Evolutionary conservation across 2,888 invertebrate species (phyloP).

Genomic region (Gymnocheta viridis): DNA sequence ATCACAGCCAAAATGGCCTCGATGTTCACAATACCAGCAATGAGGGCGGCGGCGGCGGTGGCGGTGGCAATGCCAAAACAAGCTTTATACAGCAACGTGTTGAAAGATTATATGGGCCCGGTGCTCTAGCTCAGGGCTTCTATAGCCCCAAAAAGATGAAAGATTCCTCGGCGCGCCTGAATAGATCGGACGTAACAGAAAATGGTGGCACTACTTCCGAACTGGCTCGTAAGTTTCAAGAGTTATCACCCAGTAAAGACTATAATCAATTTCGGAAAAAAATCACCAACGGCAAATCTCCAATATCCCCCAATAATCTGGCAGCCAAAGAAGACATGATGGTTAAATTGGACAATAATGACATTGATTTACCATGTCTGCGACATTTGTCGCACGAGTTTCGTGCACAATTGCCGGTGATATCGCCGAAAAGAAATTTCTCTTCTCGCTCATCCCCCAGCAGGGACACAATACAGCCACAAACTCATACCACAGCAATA

Average conservation of each 20-base stretch:
- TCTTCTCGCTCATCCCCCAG: slow-evolving; percentile 51
- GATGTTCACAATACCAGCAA: slow-evolving; percentile 73
- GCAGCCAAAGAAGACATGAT: slow-evolving; percentile 45
- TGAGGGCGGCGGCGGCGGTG: slow-evolving; percentile 78
- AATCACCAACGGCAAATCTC: slow-evolving; percentile 56
- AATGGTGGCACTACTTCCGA: slow-evolving; percentile 75
- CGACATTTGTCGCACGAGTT: slow-evolving; percentile 93
- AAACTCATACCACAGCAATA: slow-evolving; percentile 49
- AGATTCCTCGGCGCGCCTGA: slow-evolving; percentile 50
- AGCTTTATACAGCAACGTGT: slow-evolving; percentile 95
- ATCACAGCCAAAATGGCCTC: slow-evolving; percentile 73
- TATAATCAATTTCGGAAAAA: slow-evolving; percentile 78
- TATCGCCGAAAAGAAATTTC: slow-evolving; percentile 83
- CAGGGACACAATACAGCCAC: slow-evolving; percentile 60
- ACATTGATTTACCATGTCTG: slow-evolving; percentile 87
- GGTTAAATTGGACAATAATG: slow-evolving; percentile 68
- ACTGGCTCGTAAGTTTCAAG: slow-evolving; percentile 80
- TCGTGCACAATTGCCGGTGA: slow-evolving; percentile 88
- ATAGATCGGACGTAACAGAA: slow-evolving; percentile 44
- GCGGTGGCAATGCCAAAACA: slow-evolving; percentile 74
- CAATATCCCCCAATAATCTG: slow-evolving; percentile 64
- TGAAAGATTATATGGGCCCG: slow-evolving; percentile 93
- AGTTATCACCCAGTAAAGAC: slow-evolving; percentile 79
- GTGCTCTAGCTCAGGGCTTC: slow-evolving; percentile 92
- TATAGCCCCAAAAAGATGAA: slow-evolving; percentile 84